A percentile compares a stretch with the other conserved stretches of the same genome.
These are phyloP conservation scores for Platichthys stellatus DNA, from an alignment of 2,113 vertebrate species.

Conservation along the genomic window DNA sequence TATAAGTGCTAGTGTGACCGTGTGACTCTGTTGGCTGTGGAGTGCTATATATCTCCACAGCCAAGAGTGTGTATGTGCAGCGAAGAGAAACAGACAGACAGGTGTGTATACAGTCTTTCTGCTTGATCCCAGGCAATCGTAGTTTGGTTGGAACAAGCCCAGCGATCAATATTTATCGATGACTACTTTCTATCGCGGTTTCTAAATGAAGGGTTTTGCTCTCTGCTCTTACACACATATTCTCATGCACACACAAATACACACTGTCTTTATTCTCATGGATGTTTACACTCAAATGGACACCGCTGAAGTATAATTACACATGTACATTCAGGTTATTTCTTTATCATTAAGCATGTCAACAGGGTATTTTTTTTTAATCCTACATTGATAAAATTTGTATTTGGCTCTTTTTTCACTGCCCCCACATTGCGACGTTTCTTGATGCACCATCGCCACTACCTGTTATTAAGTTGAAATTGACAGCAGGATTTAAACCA, in stretches of 20 bases:
- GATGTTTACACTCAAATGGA: conserved; percentile 2
- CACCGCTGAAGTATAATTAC: background rate
- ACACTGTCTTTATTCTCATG: conserved; percentile 8
- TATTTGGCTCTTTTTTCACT: too few species aligned
- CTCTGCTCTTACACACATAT: conserved; percentile 34
- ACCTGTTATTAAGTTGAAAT: too few species aligned
- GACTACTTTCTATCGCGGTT: conserved; percentile 49
- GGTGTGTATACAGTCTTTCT: conserved; percentile 47
- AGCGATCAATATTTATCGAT: conserved; percentile 69
- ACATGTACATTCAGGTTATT: background rate
- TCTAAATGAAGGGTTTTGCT: conserved; percentile 62
- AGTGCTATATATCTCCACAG: conserved; percentile 44
- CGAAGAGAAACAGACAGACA: conserved; percentile 10
- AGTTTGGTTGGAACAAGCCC: conserved; percentile 56
- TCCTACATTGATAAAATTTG: too few species aligned
- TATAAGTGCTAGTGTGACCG: conserved; percentile 51
- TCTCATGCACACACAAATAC: conserved; percentile 11
- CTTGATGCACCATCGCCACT: too few species aligned
- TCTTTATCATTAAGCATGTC: too few species aligned
- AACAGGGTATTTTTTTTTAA: too few species aligned
- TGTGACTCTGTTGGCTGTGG: conserved; percentile 41
- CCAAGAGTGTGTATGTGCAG: background rate
- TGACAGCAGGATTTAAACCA: too few species aligned
- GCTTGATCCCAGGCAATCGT: conserved; percentile 57
- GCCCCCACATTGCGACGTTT: too few species aligned